Base-by-base conservation (phyloP, 2,888 invertebrate species). In the Perizoma flavofasciatum region DNA sequence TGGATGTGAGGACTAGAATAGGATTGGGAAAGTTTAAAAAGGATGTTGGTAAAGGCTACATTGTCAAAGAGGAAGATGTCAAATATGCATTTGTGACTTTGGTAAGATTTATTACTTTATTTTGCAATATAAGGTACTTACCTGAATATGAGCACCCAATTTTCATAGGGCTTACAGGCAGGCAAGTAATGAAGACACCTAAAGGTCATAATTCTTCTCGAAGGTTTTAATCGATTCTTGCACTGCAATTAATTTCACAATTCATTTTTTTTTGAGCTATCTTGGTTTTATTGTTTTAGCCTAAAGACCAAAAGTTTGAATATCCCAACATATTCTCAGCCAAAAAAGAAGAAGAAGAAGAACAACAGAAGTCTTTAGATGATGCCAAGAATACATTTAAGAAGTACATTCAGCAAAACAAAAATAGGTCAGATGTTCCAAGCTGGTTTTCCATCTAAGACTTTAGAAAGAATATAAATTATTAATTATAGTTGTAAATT, bases 31-130 rank as follows among this genome's bases (percentile, higher is more conserved):
- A 93, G 77, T 94, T 95, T 4, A 93, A 91, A 65, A 92, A 86
- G 66, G 94, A 95, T 75, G 81, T 85, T 52, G 84, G 88, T 0
- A 93, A 92, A 74, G 95, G 95, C 40, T 95, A 95, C 81, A 79
- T 97, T 55, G 86, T 95, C 0, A 98, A 98, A 89, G 95, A 96
- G 47, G 97, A 97, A 72, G 98, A 98, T 82, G 86, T 93, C 9
- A 97, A 97, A 90, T 85, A 94, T 72, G 98, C 97, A 49, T 96
- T 95, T 89, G 94, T 97, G 62, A 94, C 94, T 59, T 77, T 98
- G 93, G 97, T 97, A 92, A 82, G 89, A 6, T 32, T 6, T 4
- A 33, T 6, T 11, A 33, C 37, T 7, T 47, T 48, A 11, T 41
- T n/a, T 47, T 32, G 22, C 3, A 22, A 22, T 22, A 22, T 22